These are phyloP conservation scores for Caradrina clavipalpis DNA, from an alignment of 2,888 invertebrate genomes.

Conservation along the genomic window DNA sequence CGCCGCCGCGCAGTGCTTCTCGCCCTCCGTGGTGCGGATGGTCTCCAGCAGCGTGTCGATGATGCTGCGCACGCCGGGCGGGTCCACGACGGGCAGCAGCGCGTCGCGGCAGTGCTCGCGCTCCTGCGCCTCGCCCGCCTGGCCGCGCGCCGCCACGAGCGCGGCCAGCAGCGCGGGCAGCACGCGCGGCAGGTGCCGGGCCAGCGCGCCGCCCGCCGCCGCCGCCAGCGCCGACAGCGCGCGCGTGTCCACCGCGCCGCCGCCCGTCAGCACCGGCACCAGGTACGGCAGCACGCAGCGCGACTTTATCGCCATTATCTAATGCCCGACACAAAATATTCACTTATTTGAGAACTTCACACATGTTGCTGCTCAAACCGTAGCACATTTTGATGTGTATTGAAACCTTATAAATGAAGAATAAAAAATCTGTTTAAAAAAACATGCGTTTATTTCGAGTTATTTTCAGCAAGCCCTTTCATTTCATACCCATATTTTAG, in stretches of 20 bases:
- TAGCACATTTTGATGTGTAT: not conserved
- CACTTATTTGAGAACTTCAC: too few species aligned
- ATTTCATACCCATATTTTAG: too few species aligned
- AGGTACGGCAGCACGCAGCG: constrained; percentile 98
- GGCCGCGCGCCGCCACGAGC: constrained; percentile 93
- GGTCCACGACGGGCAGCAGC: constrained; percentile 97
- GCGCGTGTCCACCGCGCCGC: constrained; percentile 71
- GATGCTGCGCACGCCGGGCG: constrained; percentile 94
- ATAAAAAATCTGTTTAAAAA: too few species aligned
- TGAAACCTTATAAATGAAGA: too few species aligned
- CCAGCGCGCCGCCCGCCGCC: constrained; percentile 88
- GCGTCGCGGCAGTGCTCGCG: constrained; percentile 98
- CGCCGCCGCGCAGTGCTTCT: constrained; percentile 94
- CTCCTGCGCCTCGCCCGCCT: constrained; percentile 93
- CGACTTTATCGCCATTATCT: constrained; percentile 98
- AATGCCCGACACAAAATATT: not conserved
- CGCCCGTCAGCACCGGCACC: constrained; percentile 96
- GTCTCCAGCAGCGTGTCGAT: constrained; percentile 74
- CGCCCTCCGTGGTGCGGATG: constrained; percentile 80
- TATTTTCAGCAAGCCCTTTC: too few species aligned
- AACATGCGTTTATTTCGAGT: too few species aligned
- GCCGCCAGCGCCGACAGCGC: constrained; percentile 93
- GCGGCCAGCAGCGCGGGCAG: constrained; percentile 96
- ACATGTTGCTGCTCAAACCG: too few species aligned
- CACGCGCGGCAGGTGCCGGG: constrained; percentile 97